phyloP scores from a whole-genome alignment of 2,888 invertebrate genomes.

The Synergus gifuensis region DNA sequence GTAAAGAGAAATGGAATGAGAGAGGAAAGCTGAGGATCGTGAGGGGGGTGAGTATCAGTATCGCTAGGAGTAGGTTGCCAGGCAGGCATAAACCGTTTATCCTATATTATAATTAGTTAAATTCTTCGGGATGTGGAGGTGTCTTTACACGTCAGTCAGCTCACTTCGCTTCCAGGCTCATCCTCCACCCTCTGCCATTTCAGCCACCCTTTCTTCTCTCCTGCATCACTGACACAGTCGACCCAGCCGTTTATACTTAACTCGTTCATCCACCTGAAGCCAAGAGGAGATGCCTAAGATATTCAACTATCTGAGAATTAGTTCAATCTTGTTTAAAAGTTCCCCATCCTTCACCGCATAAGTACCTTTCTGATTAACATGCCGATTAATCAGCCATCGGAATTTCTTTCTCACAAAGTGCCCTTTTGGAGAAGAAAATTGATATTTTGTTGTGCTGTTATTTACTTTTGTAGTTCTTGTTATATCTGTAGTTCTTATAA shows the following conservation, averaged over 20 bases:
- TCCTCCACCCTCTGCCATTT: conserved; percentile 60
- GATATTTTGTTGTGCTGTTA: no score
- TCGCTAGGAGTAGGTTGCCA: conserved; percentile 72
- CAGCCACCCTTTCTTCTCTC: conserved; percentile 53
- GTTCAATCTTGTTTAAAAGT: conserved; percentile 76
- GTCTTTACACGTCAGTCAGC: conserved; percentile 77
- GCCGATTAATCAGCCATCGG: conserved; percentile 26
- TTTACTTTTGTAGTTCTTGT: no score
- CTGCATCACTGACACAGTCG: conserved; percentile 60
- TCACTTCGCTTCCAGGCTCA: conserved; percentile 75
- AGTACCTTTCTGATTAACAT: conserved; percentile 49
- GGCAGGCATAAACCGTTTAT: conserved; percentile 76
- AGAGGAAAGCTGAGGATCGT: conserved; percentile 54
- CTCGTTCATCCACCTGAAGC: conserved; percentile 69
- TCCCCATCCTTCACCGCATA: conserved; percentile 60
- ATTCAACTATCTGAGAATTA: conserved; percentile 77
- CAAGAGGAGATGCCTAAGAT: conserved; percentile 67
- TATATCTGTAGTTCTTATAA: no score
- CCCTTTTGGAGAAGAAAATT: no score
- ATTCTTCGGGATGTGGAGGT: conserved; percentile 77
- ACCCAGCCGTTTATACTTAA: conserved; percentile 74
- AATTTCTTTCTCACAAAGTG: background rate
- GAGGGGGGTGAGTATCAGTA: conserved; percentile 69
- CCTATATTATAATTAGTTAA: conserved; percentile 77
- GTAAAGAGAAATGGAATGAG: conserved; percentile 50